A percentile compares a stretch with the other conserved stretches of the same genome.
These are phyloP conservation scores for Lasioglossum villosulum DNA, from an alignment of 2,888 invertebrate genomes.

Conservation along the genomic window DNA sequence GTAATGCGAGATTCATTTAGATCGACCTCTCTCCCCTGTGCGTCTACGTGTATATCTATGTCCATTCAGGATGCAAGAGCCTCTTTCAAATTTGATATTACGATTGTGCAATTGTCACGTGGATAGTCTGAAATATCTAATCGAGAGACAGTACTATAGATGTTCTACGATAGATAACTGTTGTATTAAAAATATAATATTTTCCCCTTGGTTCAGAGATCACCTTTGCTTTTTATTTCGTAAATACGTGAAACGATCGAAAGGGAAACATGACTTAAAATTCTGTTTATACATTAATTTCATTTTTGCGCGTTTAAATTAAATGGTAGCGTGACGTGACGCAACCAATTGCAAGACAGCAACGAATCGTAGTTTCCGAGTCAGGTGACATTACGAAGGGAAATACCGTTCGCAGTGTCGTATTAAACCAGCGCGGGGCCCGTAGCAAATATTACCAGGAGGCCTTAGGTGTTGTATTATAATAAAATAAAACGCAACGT, in stretches of 20 bases:
- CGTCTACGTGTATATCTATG: neutral
- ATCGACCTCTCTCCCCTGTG: neutral
- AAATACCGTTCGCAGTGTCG: neutral
- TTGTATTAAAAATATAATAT: neutral
- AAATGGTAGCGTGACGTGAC: neutral
- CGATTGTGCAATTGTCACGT: constrained; percentile 13
- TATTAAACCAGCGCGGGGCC: no score
- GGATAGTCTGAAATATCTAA: neutral
- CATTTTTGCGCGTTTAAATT: neutral
- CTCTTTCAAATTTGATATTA: constrained; percentile 13
- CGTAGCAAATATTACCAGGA: no score
- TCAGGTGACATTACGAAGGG: neutral
- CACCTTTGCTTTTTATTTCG: neutral
- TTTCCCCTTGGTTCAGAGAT: neutral
- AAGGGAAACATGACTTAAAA: neutral
- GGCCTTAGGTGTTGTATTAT: no score
- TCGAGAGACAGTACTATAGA: neutral
- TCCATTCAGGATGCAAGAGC: neutral
- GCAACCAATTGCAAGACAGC: neutral
- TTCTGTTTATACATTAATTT: neutral
- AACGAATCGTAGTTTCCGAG: neutral
- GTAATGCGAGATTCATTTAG: constrained; percentile 14
- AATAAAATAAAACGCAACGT: no score
- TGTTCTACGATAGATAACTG: neutral
- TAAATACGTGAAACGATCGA: neutral